Percentiles rank a stretch among this genome's conserved stretches.
These are phyloP conservation scores for Telmatherina bonti DNA, from an alignment of 2,797 vertebrate species.

Conservation along the genomic window DNA sequence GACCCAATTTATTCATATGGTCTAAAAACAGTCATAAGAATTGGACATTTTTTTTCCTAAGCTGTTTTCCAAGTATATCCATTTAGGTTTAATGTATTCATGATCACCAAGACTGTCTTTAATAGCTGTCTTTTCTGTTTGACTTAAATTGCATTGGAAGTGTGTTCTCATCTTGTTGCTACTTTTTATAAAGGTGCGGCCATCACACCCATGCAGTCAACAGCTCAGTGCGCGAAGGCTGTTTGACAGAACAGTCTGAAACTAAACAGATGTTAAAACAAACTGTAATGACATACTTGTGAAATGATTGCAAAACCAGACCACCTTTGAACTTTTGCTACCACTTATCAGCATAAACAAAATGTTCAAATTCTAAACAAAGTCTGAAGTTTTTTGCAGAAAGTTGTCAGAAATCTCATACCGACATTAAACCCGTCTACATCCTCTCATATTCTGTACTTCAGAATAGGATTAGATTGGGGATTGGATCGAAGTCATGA, in stretches of 20 bases:
- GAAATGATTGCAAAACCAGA: background rate
- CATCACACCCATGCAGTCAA: slow-evolving; percentile 6
- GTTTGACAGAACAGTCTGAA: slow-evolving; percentile 15
- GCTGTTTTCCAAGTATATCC: too few species aligned
- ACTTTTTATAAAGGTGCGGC: slow-evolving; percentile 48
- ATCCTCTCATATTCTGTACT: background rate
- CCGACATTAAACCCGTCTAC: background rate
- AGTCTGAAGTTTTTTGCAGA: background rate
- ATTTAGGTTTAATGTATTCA: too few species aligned
- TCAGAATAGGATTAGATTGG: background rate
- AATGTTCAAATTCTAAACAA: background rate
- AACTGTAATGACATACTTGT: background rate
- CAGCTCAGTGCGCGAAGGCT: background rate
- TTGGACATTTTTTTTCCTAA: too few species aligned
- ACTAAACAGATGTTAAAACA: slow-evolving; percentile 33
- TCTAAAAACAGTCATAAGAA: too few species aligned
- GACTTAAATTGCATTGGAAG: slow-evolving; percentile 26
- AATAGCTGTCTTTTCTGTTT: background rate
- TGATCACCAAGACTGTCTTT: background rate
- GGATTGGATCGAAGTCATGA: too few species aligned
- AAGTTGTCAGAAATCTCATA: background rate
- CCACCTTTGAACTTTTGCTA: background rate
- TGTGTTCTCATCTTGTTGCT: slow-evolving; percentile 16
- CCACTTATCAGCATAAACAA: background rate
- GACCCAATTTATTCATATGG: too few species aligned